Evolutionary conservation across 2,888 invertebrate genomes (phyloP), one percentile per base, ranked within the genome.

Genomic region (Lasiommata megera): DNA sequence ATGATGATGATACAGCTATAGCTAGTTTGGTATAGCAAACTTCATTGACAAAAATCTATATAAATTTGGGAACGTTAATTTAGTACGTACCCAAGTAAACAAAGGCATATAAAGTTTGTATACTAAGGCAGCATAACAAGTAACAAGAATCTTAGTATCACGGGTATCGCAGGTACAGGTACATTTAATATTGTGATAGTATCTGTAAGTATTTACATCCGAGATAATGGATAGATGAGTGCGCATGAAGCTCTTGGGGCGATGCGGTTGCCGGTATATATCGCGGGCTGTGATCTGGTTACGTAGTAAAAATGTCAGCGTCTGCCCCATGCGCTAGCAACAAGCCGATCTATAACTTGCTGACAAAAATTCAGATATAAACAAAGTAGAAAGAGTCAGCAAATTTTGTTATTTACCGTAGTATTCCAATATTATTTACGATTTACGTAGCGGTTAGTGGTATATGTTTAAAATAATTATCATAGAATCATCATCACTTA

Each of bases 161-260:
- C 9, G 31, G 5, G 23, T 5, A n/a, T 23, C 6, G 38, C 16
- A 38, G 37, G 31, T 23, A 6, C n/a, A n/a, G n/a, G 9, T 9
- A 8, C 6, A 14, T 47, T 47, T 36, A 36, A 48, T 36, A 48
- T 18, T 48, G 36, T 23, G 36, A 48, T 48, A 18, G 34, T 23
- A 48, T 48, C 48, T 36, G 17, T 38, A 14, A 38, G 38, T 48
- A 48, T 48, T 48, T 18, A 48, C 36, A 36, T 36, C 36, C 48
- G 7, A 48, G 48, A 36, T 48, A 17, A 36, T 6, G 31, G 46
- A 48, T 48, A 36, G 12, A 48, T 48, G 36, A 36, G 18, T 48
- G 18, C 14, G 34, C 46, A 47, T 31, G 11, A 47, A 48, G 48
- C 48, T 34, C 48, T 48, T n/a, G 17, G 34, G 47, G 36, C 48